Percentiles rank a stretch among this genome's conserved stretches.
These are phyloP conservation scores for Vidua chalybeata DNA, from an alignment of 2,113 vertebrate species.

Conservation along the genomic window DNA sequence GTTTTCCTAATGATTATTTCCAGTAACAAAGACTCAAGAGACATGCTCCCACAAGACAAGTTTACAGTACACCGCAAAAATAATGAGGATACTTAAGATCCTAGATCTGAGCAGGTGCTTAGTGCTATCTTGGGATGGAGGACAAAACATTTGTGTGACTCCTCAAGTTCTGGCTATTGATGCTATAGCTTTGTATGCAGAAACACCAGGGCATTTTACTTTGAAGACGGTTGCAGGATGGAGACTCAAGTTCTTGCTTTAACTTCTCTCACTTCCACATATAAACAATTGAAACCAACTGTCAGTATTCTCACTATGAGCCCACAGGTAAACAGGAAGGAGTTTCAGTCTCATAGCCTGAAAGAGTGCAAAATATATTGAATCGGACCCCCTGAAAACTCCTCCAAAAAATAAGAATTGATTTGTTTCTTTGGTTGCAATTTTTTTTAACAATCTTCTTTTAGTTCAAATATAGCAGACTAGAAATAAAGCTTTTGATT, in stretches of 20 bases:
- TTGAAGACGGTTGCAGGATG: neutral
- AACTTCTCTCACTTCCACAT: conserved; percentile 25
- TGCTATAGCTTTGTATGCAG: neutral
- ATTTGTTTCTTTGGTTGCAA: neutral
- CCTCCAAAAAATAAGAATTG: neutral
- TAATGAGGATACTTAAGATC: neutral
- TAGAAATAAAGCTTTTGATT: neutral
- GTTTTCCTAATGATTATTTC: neutral
- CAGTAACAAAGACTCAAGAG: neutral
- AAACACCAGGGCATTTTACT: neutral
- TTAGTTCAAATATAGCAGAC: neutral
- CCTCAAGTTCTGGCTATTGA: neutral
- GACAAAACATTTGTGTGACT: neutral
- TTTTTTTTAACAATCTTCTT: neutral
- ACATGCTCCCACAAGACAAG: neutral
- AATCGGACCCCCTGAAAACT: neutral
- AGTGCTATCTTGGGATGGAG: neutral
- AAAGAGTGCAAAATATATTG: neutral
- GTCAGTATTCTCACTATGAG: neutral
- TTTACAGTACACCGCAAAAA: neutral
- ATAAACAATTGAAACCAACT: conserved; percentile 24
- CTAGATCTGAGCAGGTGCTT: neutral
- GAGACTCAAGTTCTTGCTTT: neutral
- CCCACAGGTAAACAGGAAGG: conserved; percentile 42
- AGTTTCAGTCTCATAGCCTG: neutral